Evolutionary conservation across 37 sponge, comb jelly and placozoan species (phyloP), one percentile per base, ranked within the genome.

Genomic region (Mnemiopsis leidyi): DNA sequence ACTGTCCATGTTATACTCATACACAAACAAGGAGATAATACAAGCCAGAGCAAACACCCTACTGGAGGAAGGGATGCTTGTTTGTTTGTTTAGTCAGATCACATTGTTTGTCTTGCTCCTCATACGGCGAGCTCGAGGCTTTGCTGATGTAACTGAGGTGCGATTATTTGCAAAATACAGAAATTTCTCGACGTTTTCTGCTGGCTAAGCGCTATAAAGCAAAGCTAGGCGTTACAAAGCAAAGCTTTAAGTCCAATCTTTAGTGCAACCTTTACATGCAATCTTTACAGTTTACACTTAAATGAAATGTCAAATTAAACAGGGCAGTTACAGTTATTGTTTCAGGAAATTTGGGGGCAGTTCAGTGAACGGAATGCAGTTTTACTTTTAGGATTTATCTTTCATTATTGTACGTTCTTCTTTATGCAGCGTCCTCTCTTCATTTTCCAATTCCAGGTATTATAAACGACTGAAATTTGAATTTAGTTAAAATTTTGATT

Each of bases 391-490:
- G 25, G 25, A 71, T 71, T 71, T 71, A 2, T 28, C 3, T n/a
- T 28, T 28, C 75, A 71, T 18, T 71, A 71, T 25, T 29, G 21
- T 23, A 25, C 75, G 30, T 71, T 71, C 75, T 71, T 71, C 75
- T 71, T 71, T 18, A 71, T 71, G 75, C 75, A 71, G 20, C 75
- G 75, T 7, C 75, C 75, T 71, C 75, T 71, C 20, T 71, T 71
- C 75, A 71, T 71, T 18, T 71, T 71, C 75, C 75, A 71, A 25
- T 71, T 71, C 75, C 75, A 71, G 75, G 75, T 71, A 67, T 67
- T 13, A 20, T 67, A 67, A n/a, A n/a, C n/a, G n/a, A n/a, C n/a
- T n/a, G n/a, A n/a, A n/a, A n/a, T n/a, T n/a, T n/a, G n/a, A n/a
- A n/a, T n/a, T n/a, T n/a, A n/a, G n/a, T n/a, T n/a, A n/a, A 67